These are phyloP conservation scores for Phyllotreta striolata DNA, from an alignment of 2,888 invertebrate genomes.

Conservation along the genomic window DNA sequence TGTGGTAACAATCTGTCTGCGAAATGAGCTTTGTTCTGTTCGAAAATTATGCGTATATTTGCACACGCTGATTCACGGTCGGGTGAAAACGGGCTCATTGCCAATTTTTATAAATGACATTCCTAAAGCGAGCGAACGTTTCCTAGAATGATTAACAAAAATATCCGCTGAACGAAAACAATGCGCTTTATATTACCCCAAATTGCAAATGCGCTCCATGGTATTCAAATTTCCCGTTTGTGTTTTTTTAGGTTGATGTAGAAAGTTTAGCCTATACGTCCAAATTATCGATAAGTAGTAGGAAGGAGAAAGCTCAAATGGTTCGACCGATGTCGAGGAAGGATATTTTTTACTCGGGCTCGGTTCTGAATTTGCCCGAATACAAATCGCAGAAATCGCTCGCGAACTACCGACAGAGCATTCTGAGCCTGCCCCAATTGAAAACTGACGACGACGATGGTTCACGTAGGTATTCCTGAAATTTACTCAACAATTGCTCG, in stretches of 20 bases:
- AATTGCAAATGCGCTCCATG: neutral
- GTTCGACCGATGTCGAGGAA: slow-evolving; percentile 91
- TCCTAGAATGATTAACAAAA: neutral
- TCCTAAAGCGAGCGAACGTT: neutral
- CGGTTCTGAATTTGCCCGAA: slow-evolving; percentile 91
- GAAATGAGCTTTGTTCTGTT: too few relatives aligned
- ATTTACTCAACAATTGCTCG: neutral
- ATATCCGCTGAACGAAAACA: neutral
- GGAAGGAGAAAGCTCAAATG: slow-evolving; percentile 69
- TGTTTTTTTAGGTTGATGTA: slow-evolving; percentile 64
- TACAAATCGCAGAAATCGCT: slow-evolving; percentile 92
- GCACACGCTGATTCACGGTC: slow-evolving; percentile 16
- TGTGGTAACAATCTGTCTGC: too few relatives aligned
- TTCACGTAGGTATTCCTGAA: slow-evolving; percentile 66
- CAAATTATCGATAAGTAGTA: slow-evolving; percentile 66
- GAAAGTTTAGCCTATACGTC: slow-evolving; percentile 76
- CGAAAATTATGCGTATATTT: neutral
- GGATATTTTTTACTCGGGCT: slow-evolving; percentile 98
- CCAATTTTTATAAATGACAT: slow-evolving; percentile 17
- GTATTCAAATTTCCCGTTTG: neutral
- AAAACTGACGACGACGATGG: slow-evolving; percentile 66
- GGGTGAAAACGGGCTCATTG: slow-evolving; percentile 15
- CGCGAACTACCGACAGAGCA: slow-evolving; percentile 89
- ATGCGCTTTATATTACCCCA: neutral
- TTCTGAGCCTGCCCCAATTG: slow-evolving; percentile 83